Evolutionary conservation across 2,888 invertebrate species (phyloP).

Genomic region (Siphonodentalium dalli): DNA sequence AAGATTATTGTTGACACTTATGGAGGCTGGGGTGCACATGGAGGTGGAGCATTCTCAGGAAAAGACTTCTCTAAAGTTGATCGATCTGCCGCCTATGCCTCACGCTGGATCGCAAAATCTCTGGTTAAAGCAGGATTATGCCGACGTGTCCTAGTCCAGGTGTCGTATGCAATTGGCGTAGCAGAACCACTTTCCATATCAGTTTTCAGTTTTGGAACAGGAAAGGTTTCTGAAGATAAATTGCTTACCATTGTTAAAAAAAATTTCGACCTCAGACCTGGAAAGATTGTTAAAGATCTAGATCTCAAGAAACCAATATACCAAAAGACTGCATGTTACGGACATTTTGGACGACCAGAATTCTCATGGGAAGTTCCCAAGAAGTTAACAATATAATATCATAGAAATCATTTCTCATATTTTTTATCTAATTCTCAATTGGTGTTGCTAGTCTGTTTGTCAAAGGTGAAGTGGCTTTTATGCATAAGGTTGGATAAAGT

Average conservation of each 20-base stretch:
- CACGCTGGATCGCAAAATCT: constrained; percentile 99
- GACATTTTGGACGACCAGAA: constrained; percentile 95
- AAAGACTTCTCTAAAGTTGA: constrained; percentile 89
- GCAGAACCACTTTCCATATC: constrained; percentile 97
- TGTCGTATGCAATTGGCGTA: constrained; percentile 97
- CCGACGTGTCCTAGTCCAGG: constrained; percentile 95
- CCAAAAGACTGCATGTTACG: constrained; percentile 96
- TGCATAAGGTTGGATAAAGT: no score
- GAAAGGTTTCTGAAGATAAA: constrained; percentile 82
- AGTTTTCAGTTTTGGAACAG: constrained; percentile 96
- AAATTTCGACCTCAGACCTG: constrained; percentile 97
- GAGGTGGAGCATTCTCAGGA: constrained; percentile 99
- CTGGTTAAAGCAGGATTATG: constrained; percentile 93
- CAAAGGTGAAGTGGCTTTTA: no score
- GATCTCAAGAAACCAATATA: constrained; percentile 90
- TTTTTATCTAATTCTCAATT: no score
- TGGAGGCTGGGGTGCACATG: constrained; percentile 99
- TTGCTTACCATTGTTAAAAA: constrained; percentile 83
- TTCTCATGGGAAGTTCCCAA: constrained; percentile 98
- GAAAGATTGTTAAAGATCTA: constrained; percentile 86
- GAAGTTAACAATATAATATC: no score
- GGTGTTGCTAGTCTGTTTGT: no score
- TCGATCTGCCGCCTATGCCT: constrained; percentile 95
- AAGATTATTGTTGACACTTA: constrained; percentile 99
- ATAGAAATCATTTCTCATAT: no score